Evolutionary conservation across 2,797 vertebrate genomes (phyloP), one percentile per base, ranked within the genome.

Genomic region (Phyllotis vaccarum): DNA sequence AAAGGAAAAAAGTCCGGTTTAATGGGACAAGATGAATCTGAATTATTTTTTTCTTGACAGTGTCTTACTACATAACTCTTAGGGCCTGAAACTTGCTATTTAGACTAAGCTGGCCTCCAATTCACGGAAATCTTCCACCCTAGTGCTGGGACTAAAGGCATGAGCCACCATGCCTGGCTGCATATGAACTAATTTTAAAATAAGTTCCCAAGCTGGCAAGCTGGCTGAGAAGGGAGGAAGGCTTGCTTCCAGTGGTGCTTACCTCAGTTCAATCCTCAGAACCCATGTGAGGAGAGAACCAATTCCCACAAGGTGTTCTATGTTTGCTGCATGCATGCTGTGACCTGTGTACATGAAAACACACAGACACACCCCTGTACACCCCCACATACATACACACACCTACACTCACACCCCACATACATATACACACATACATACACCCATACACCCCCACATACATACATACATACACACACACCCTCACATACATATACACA

Each of bases 1-100:
- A 88, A 93, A 89, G 86, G 34, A 31, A 75, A 78, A 94, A 91
- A 96, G 70, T 3, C 19, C 92, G 90, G 89, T 95, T 92, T 92
- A 93, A 56, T 86, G 56, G 22, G 85, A 64, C 5, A 40, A 43
- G 68, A 85, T 40, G 27, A 37, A 62, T 54, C 13, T 81, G 46
- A 86, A 37, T 6, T 21, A 49, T 66, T 49, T 21, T 66, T 29
- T 85, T 85, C 49, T 66, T 34, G 49, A 19, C 24, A 29, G 0
- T 17, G 14, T 54, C 64, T 72, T 12, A 17, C 22, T 54, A 70
- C 3, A 24, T 40, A 70, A 54, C 34, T 64, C 49, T 27, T 49
- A 70, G 11, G 49, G 49, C 49, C 24, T 54, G 34, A 37, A 29
- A 86, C 46, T 86, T 68, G 34, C 34, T 86, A 27, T 37, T n/a